These are phyloP conservation scores for Anadara kagoshimensis DNA, from an alignment of 1,140 invertebrate genomes.

Conservation along the genomic window DNA sequence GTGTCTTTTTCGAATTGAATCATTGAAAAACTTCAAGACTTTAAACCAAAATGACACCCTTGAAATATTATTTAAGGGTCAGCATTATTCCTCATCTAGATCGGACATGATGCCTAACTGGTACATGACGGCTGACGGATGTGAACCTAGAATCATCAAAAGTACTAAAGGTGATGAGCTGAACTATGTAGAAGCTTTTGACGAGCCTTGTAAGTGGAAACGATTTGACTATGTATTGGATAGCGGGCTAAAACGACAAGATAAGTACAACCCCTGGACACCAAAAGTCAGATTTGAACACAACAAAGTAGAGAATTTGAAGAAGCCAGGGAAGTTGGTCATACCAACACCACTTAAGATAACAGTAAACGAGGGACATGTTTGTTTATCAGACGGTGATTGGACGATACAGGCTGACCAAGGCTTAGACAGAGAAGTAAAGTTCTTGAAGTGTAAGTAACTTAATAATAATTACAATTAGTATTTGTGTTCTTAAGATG, in stretches of 20 bases:
- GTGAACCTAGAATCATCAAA: conserved; percentile 48
- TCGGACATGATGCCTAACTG: conserved; percentile 57
- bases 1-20: conserved; percentile 56
- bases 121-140: conserved; percentile 50
- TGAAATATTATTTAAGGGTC: conserved; percentile 49
- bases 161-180: conserved; percentile 58
- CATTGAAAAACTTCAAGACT: conserved; percentile 47
- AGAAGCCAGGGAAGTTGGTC: conserved; percentile 32
- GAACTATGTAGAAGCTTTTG: conserved; percentile 58
- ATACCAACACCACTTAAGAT: conserved; percentile 48
- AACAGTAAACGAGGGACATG: not conserved
- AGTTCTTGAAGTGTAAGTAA: conserved; percentile 40
- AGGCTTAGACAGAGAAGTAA: conserved; percentile 35
- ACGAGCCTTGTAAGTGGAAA: conserved; percentile 52
- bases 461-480: no score
- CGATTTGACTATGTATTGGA: conserved; percentile 52
- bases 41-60: conserved; percentile 43
- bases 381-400: conserved; percentile 22
- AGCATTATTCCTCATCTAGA: conserved; percentile 58
- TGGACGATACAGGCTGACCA: conserved; percentile 36
- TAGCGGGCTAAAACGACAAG: conserved; percentile 40
- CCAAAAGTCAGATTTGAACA: conserved; percentile 52
- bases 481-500: no score
- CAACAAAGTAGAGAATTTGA: conserved; percentile 38
- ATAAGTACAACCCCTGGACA: conserved; percentile 59